Evolutionary conservation across 2,113 vertebrate genomes (phyloP).

Genomic region (Cyanoliseus patagonus): DNA sequence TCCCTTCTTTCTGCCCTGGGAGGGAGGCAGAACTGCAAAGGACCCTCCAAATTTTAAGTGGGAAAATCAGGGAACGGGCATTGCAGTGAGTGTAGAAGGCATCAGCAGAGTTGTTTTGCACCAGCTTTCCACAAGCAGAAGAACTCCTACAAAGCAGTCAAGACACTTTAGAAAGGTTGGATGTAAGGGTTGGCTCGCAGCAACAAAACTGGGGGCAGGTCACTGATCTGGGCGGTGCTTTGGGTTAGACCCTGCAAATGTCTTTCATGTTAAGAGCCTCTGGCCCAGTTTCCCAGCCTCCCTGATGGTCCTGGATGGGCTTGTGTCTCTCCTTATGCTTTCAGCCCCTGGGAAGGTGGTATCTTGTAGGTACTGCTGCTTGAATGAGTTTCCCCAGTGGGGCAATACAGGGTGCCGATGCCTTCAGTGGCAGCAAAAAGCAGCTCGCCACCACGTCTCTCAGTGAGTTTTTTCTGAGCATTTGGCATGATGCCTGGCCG

Average conservation of each 20-base stretch:
- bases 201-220: rapidly evolving
- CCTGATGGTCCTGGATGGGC: not conserved
- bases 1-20: not conserved
- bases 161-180: not conserved
- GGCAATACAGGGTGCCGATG: not conserved
- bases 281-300: not conserved
- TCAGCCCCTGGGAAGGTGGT: rapidly evolving
- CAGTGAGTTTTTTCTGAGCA: not conserved
- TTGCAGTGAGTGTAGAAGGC: not conserved
- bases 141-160: not conserved
- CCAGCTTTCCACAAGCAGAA: not conserved
- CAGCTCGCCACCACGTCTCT: constrained; percentile 1
- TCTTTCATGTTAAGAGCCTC: not conserved
- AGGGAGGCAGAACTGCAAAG: not conserved
- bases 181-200: rapidly evolving
- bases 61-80: not conserved
- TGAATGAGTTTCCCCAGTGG: not conserved
- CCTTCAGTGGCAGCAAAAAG: not conserved
- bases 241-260: not conserved
- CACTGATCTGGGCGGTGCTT: not conserved
- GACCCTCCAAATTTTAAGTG: not conserved
- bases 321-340: rapidly evolving
- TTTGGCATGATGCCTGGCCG: not conserved
- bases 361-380: not conserved
- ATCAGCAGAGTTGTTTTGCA: not conserved